A percentile compares a stretch with the other conserved stretches of the same genome.
phyloP scores from a whole-genome alignment of 2,113 vertebrate genomes.

The Scartelaos histophorus region DNA sequence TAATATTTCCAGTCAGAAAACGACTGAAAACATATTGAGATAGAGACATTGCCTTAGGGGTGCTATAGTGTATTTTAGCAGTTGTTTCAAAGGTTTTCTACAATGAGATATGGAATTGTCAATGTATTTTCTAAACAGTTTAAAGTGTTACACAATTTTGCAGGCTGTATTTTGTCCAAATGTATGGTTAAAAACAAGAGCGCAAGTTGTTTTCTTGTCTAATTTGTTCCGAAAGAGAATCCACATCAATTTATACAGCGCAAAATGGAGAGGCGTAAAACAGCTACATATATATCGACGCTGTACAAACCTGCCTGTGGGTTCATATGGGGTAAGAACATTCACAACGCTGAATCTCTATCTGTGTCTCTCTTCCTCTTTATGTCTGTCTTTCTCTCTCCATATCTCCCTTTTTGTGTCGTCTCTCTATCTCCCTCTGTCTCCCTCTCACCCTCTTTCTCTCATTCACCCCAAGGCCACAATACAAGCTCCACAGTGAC shows the following conservation, averaged over 20 bases:
- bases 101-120: not conserved
- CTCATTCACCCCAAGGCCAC: constrained; percentile 18
- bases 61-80: not conserved
- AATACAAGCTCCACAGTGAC: constrained; percentile 50
- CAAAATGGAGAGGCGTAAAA: not conserved
- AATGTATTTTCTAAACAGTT: no score
- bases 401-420: not conserved
- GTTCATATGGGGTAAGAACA: constrained; percentile 48
- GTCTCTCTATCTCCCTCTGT: constrained; percentile 3
- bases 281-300: constrained; percentile 2
- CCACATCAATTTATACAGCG: not conserved
- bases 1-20: no score
- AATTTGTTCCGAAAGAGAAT: not conserved
- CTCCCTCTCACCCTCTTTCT: not conserved
- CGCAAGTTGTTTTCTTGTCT: not conserved
- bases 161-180: not conserved
- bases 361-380: not conserved
- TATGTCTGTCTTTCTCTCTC: constrained; percentile 14
- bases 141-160: no score
- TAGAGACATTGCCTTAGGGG: not conserved
- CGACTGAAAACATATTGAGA: no score
- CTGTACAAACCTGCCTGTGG: constrained; percentile 17
- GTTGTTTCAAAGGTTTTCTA: not conserved
- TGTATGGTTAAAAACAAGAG: not conserved
- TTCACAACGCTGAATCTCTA: constrained; percentile 35